Evolutionary conservation across 2,888 invertebrate species (phyloP).

Genomic region (Tachystola acroxantha): DNA sequence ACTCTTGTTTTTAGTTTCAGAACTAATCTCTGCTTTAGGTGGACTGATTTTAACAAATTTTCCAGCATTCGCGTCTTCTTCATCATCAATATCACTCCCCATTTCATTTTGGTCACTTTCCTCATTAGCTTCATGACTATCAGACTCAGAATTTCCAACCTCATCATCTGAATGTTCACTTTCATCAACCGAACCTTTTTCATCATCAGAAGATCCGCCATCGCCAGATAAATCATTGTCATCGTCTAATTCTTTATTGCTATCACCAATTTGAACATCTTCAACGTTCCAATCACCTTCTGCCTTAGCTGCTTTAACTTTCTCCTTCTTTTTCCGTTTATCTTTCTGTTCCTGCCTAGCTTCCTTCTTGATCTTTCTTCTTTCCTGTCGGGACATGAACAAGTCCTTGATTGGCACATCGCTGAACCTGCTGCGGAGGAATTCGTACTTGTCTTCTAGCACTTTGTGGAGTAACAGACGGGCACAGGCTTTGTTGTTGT

Average conservation of each 20-base stretch:
- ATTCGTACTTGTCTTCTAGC: slow-evolving; percentile 56
- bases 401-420: slow-evolving; percentile 61
- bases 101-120: slow-evolving; percentile 9
- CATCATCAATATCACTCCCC: slow-evolving; percentile 11
- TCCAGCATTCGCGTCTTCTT: slow-evolving; percentile 12
- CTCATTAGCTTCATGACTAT: slow-evolving; percentile 6
- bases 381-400: slow-evolving; percentile 63
- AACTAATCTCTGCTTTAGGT: too few relatives aligned
- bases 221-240: background rate
- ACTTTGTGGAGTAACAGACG: slow-evolving; percentile 58
- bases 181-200: slow-evolving; percentile 11
- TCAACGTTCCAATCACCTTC: slow-evolving; percentile 54
- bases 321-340: slow-evolving; percentile 34
- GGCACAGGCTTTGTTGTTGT: slow-evolving; percentile 60
- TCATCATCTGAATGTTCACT: slow-evolving; percentile 6
- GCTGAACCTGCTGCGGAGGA: slow-evolving; percentile 48
- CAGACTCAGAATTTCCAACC: slow-evolving; percentile 3
- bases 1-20: too few relatives aligned
- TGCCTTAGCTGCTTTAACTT: slow-evolving; percentile 31
- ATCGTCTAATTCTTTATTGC: slow-evolving; percentile 12
- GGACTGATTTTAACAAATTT: slow-evolving; percentile 9
- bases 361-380: slow-evolving; percentile 58
- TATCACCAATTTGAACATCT: slow-evolving; percentile 24
- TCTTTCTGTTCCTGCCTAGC: slow-evolving; percentile 49
- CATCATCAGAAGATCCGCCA: too few relatives aligned